Evolutionary conservation across 2,888 invertebrate genomes (phyloP).

Genomic region (Phlogophora meticulosa): DNA sequence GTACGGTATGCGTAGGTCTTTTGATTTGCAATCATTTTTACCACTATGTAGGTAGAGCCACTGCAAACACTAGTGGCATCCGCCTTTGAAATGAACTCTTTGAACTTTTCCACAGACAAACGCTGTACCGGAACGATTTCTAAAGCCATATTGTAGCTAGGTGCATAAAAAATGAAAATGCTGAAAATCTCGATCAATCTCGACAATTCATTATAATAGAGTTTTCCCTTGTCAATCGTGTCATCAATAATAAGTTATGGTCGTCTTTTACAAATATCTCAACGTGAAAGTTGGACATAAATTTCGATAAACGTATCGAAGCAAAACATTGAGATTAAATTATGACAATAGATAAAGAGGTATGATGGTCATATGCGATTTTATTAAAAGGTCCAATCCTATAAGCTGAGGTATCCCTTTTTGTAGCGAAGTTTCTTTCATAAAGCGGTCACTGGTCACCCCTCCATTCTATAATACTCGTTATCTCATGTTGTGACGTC

Average conservation of each 20-base stretch:
- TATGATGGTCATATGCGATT: constrained; percentile 30
- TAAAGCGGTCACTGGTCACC: constrained; percentile 55
- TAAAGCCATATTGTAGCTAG: neutral
- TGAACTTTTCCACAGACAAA: constrained; percentile 1
- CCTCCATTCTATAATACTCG: constrained; percentile 58
- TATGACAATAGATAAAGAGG: constrained; percentile 39
- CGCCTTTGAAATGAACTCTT: constrained; percentile 4
- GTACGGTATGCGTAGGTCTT: neutral
- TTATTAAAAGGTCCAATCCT: constrained; percentile 47
- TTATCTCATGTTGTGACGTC: constrained; percentile 63
- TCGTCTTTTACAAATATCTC: too few relatives aligned
- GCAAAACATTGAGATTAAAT: constrained; percentile 24
- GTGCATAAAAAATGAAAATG: neutral
- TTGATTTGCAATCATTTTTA: constrained; percentile 3
- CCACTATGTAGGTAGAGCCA: neutral
- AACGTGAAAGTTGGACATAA: neutral
- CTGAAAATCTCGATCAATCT: too few relatives aligned
- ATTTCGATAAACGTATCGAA: constrained; percentile 14
- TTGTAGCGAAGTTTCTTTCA: constrained; percentile 52
- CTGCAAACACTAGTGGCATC: neutral
- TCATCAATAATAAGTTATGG: neutral
- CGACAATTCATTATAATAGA: neutral
- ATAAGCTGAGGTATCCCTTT: constrained; percentile 56
- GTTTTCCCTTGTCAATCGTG: neutral
- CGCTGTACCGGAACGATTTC: neutral